Base-by-base conservation (phyloP, 37 sponge, comb jelly and placozoan genomes). In the Cladorhizidae sp. region DNA sequence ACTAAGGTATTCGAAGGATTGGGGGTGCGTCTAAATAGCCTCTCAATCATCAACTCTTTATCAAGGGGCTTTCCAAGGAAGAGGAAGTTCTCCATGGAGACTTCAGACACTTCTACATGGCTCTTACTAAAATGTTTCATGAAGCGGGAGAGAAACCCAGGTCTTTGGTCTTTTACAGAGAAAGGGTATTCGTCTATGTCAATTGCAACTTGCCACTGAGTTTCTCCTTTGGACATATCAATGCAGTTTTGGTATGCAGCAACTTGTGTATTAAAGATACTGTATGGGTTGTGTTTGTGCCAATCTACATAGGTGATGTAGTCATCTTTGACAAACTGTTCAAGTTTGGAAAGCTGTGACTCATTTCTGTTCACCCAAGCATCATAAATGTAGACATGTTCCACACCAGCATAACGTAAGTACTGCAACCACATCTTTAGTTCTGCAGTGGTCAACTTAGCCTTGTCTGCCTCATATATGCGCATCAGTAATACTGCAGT, bases 131-230 rank as follows among this genome's bases (percentile, higher is more conserved):
- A 88, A 25, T 75, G 56, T 35, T 63, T 67, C 9, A 92, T 25
- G 56, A 50, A 88, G 1, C 85, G 68, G 37, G 28, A 9, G 61
- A 92, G 32, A 56, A 92, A 92, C 2, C 82, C 86, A 32, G 85
- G 89, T 7, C 76, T 68, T 31, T 75, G 79, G 41, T 92, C 93
- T 7, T 1, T 20, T 39, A 82, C 85, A 61, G 73, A 72, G 57
- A 88, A 92, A 5, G 93, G 93, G 37, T 92, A 92, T 67, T 92
- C 93, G 42, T 92, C 93, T 33, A 92, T 83, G 61, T 92, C 93
- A 23, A 88, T 84, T 11, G 89, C 93, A 31, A 72, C 56, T 39
- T 88, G 88, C 93, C 93, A 92, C 3, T 39, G 41, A 3, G 82
- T 57, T 18, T 88, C 88, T 6, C 65, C 57, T 35, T 80, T 80